phyloP scores from a whole-genome alignment of 2,888 invertebrate genomes.

The Drosophila atroscutellata region DNA sequence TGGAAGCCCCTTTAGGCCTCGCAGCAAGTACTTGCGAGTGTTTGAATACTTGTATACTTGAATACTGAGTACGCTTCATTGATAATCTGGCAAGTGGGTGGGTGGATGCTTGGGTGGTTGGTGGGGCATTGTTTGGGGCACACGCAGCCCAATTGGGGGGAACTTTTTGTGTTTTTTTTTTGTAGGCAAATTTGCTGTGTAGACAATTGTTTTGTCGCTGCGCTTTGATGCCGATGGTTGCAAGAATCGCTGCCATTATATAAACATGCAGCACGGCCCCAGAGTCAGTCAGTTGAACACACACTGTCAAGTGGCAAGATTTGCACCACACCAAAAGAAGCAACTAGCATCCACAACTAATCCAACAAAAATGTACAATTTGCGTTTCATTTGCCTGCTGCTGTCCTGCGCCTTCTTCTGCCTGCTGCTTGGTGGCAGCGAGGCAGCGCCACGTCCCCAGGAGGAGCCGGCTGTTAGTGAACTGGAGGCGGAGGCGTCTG shows the following conservation, averaged over 20 bases:
- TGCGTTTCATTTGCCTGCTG: constrained; percentile 53
- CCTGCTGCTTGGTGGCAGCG: constrained; percentile 40
- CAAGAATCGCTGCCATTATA: constrained; percentile 80
- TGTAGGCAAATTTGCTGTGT: constrained; percentile 58
- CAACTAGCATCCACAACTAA: constrained; percentile 17
- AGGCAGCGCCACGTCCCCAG: constrained; percentile 72
- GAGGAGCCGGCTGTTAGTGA: constrained; percentile 65
- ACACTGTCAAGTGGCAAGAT: constrained; percentile 72
- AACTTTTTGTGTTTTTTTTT: constrained; percentile 24
- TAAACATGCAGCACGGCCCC: constrained; percentile 69
- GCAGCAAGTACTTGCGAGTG: constrained; percentile 18
- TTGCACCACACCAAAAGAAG: constrained; percentile 41
- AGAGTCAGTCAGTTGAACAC: constrained; percentile 77
- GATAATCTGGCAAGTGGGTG: constrained; percentile 54
- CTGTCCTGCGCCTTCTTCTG: constrained; percentile 55
- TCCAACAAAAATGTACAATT: constrained; percentile 64
- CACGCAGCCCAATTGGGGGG: constrained; percentile 73
- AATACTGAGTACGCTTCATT: constrained; percentile 70
- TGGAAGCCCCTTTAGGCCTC: constrained; percentile 53
- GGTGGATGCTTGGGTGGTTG: constrained; percentile 13
- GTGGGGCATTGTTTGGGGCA: constrained; percentile 53
- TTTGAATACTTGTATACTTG: constrained; percentile 15
- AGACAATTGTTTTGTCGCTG: constrained; percentile 80
- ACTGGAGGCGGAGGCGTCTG: constrained; percentile 71
- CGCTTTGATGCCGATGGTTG: constrained; percentile 74